Evolutionary conservation across 2,888 invertebrate species (phyloP), one percentile per base, ranked within the genome.

Genomic region (Apamea monoglypha): DNA sequence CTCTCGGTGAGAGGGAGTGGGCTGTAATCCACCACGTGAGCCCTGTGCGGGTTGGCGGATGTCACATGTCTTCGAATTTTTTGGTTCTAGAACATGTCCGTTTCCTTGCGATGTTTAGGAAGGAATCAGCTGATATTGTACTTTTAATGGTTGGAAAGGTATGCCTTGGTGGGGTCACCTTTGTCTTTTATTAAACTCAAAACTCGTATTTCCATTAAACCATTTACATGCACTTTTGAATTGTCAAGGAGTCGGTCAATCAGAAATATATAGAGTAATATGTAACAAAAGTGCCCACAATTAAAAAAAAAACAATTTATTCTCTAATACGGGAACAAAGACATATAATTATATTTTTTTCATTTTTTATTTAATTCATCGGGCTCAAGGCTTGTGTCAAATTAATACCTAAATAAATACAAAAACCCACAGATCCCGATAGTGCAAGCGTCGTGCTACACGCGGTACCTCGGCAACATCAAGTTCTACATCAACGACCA

Each of bases 401-500:
- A 64, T 64, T 5, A 36, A 25, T 25, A 36, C 5, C 36, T 25
- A 36, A 64, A 36, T 36, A 25, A 64, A 36, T 64, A 64, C 40
- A 40, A 67, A 69, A 29, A 29, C 2, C 16, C 18, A 40, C 89
- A 97, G 93, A 97, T 98, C 5, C 94, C 98, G 18, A 97, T 98
- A 70, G 98, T 98, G 29, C 98, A 98, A 94, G 98, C 98, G 0
- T 97, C 97, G 0, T 97, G 98, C 77, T 98, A 97, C 94, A 97
- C 98, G 1, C 97, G 98, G 91, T 99, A 98, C 92, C 95, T 99
- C 64, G 99, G 99, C 21, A 97, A 98, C 92, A 96, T 99, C 73
- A 97, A 98, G 47, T 97, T 99, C 1, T 97, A 94, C 88, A 98
- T 98, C 91, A 97, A 99, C 92, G 95, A 97, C 0, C 91, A 96